Evolutionary conservation across 2,113 vertebrate genomes (phyloP).

Genomic region (Callipepla californica): DNA sequence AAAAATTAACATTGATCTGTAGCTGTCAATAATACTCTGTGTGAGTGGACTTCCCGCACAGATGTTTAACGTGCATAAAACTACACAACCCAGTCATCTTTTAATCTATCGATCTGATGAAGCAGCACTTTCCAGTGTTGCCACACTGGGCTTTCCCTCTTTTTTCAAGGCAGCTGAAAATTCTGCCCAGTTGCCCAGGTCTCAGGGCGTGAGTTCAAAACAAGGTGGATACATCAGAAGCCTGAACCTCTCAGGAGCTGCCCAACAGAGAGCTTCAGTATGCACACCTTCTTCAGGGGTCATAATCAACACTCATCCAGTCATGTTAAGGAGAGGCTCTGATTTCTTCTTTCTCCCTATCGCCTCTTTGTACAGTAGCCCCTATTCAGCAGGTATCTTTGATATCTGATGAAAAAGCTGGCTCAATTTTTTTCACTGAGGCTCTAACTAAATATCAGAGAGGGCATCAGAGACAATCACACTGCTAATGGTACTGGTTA

Average conservation of each 20-base stretch:
- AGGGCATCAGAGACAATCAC: neutral
- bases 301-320: slow-evolving; percentile 22
- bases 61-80: slow-evolving; percentile 81
- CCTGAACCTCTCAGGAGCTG: neutral
- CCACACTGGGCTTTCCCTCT: slow-evolving; percentile 54
- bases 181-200: neutral
- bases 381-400: neutral
- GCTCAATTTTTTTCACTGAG: neutral
- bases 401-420: neutral
- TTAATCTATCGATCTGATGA: slow-evolving; percentile 77
- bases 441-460: neutral
- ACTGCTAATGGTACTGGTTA: neutral
- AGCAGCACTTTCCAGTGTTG: slow-evolving; percentile 70
- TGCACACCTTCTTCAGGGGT: neutral
- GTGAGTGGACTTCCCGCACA: slow-evolving; percentile 69
- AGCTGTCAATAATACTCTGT: slow-evolving; percentile 80
- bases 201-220: neutral
- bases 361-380: neutral
- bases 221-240: neutral
- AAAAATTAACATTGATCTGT: slow-evolving; percentile 88
- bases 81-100: slow-evolving; percentile 79
- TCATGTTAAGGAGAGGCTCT: neutral
- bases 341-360: neutral
- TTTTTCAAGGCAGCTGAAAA: slow-evolving; percentile 31
- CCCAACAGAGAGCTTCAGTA: neutral